Conservation (phyloP, 2,797 vertebrate species). For the Rhinogobio ventralis region DNA sequence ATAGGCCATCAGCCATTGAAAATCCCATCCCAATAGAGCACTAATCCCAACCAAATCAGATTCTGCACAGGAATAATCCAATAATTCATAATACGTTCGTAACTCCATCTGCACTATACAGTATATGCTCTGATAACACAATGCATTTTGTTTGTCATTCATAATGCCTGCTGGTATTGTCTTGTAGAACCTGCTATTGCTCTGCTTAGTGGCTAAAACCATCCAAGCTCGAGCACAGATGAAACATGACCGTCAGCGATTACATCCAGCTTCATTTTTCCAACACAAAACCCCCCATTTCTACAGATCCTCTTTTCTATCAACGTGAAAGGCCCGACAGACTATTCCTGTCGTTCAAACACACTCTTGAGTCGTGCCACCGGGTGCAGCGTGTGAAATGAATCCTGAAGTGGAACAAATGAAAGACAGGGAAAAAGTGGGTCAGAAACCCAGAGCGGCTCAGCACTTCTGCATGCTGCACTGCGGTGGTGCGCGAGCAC, state of each 20-base stretch:
- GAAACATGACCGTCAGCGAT: not conserved
- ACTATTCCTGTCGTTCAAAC: conserved; percentile 26
- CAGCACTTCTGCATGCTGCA: conserved; percentile 49
- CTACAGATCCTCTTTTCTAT: conserved; percentile 8
- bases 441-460: conserved; percentile 54
- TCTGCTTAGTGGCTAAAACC: not conserved
- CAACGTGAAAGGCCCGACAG: not conserved
- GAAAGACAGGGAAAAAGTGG: conserved; percentile 54
- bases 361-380: conserved; percentile 17
- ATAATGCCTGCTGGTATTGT: not conserved
- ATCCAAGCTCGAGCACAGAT: not conserved
- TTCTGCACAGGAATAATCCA: not conserved
- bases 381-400: conserved; percentile 40
- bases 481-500: conserved; percentile 47
- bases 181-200: not conserved
- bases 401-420: conserved; percentile 61
- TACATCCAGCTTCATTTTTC: not conserved
- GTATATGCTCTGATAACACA: not conserved
- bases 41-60: not conserved
- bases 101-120: not conserved
- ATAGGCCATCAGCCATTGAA: not conserved
- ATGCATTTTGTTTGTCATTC: not conserved
- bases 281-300: conserved; percentile 10
- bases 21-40: not conserved
- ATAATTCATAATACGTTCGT: not conserved